Evolutionary conservation across 2,888 invertebrate genomes (phyloP), one percentile per base, ranked within the genome.

Genomic region (Metalampra italica): DNA sequence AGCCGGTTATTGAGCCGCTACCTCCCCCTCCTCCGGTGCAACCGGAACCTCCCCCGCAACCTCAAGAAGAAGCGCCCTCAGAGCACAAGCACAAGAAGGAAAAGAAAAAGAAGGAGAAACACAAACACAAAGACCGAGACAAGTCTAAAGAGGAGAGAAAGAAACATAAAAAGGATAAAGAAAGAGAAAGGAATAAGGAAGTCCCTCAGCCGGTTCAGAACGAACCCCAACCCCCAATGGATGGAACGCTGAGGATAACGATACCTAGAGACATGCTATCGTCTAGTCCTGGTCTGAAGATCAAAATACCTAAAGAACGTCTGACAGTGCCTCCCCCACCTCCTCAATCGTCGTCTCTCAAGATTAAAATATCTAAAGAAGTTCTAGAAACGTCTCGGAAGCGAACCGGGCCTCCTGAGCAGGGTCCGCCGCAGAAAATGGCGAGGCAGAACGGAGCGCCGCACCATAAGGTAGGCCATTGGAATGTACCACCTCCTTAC

Each of bases 301-400:
- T 96, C 44, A 96, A 95, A 77, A 96, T 96, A 46, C 93, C 94
- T 0, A 95, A 94, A 69, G 95, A 95, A 56, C 87, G 93, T 45
- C 77, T 95, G 39, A 92, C 93, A 59, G 90, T 89, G 44, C 92
- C 87, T 45, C 87, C 78, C 56, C 91, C 78, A 0, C 83, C 78
- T 22, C 82, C 82, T 1, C 79, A 82, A 32, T 62, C 79, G 0
- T 81, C 90, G 3, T 91, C 92, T 1, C 78, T 95, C 39, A 95
- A 95, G 78, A 94, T 96, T 62, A 96, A 95, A 85, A 95, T 96
- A 57, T 92, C 95, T 29, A 95, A 95, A 67, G 94, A 95, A 56
- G 91, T 92, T 50, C 89, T 94, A 43, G 92, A 92, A 56, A 90
- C 86, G 40, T 91, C 88, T 7, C 64, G 79, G 39, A 81, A 80